Base-by-base conservation (phyloP, 2,888 invertebrate species). In the Ophioninae sp. region DNA sequence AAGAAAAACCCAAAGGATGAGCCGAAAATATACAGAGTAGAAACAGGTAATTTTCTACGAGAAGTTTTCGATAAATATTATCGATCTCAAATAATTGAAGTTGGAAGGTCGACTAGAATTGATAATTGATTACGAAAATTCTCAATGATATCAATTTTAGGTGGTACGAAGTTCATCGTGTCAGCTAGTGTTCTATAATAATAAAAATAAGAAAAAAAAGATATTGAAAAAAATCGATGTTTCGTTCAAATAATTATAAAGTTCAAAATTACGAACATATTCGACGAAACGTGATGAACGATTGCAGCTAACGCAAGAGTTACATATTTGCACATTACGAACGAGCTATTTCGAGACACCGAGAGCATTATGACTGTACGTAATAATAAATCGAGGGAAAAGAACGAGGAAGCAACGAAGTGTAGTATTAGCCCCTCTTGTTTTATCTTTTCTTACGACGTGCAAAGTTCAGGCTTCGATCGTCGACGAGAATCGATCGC, bases 361-460 rank as follows among this genome's bases (percentile, higher is more conserved):
- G 51, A 63, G 64, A 56, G 64, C 23, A 39, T 82, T 56, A 56
- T 64, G 72, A 78, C 10, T 23, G 23, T 59, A 51, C 69, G 51
- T 71, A 71, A 79, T 30, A 30, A 75, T 75, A 79, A 65, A 79
- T 6, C 7, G 37, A 61, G 8, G 22, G 37, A 61, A 61, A 56
- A 6, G 30, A 41, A 44, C 63, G 67, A 76, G 44, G 56, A 41
- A 72, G 58, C 79, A 58, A n/a, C 73, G 39, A 67, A 2, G 58
- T 30, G 51, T 20, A 17, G 74, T 44, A 39, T 56, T 68, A 63
- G 73, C 23, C 22, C 51, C 58, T 63, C 73, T 39, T 22, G 63
- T 78, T 82, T 78, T 82, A 78, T 82, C 73, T 81, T 64, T 71
- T 73, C 23, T 30, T 67, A 67, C 67, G 8, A 22, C 39, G 65